Conservation (phyloP, 2,888 invertebrate species). For the Hirtodrosophila histrioides region DNA sequence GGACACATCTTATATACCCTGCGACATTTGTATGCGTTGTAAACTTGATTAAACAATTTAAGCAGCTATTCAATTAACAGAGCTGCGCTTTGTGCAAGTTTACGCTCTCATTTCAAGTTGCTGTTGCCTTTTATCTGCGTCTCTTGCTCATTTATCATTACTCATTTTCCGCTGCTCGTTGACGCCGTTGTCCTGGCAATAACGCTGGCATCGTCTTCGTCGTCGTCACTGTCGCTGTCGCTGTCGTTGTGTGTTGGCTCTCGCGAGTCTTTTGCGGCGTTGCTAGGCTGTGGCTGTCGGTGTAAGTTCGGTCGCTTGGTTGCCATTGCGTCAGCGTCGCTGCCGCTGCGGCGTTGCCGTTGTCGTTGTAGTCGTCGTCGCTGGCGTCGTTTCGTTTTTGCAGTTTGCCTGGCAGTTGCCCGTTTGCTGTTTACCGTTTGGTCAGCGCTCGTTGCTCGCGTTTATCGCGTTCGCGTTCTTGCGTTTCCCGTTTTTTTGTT, state of each 20-base stretch:
- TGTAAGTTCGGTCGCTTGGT: conserved; percentile 42
- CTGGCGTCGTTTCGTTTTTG: conserved; percentile 60
- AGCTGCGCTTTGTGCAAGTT: conserved; percentile 13
- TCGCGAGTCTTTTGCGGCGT: conserved; percentile 44
- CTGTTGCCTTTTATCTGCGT: background rate
- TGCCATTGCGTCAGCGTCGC: conserved; percentile 59
- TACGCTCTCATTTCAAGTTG: conserved; percentile 28
- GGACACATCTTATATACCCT: too few species aligned
- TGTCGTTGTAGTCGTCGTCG: conserved; percentile 18
- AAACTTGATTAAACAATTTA: conserved; percentile 4
- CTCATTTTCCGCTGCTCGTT: conserved; percentile 29
- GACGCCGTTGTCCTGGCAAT: conserved; percentile 65
- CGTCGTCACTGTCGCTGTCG: background rate
- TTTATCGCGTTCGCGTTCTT: conserved; percentile 35
- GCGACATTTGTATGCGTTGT: background rate
- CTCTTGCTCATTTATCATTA: conserved; percentile 30
- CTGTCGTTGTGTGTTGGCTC: conserved; percentile 37
- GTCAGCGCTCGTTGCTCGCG: conserved; percentile 54
- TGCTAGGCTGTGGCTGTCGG: conserved; percentile 39
- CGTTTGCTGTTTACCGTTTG: conserved; percentile 73
- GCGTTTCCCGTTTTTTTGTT: conserved; percentile 22
- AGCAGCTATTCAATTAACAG: conserved; percentile 7
- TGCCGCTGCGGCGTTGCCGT: conserved; percentile 21
- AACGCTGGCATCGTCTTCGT: conserved; percentile 6
- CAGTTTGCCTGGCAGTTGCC: conserved; percentile 73